Evolutionary conservation across 2,797 vertebrate genomes (phyloP).

Genomic region (Sphenopsis melanotis): DNA sequence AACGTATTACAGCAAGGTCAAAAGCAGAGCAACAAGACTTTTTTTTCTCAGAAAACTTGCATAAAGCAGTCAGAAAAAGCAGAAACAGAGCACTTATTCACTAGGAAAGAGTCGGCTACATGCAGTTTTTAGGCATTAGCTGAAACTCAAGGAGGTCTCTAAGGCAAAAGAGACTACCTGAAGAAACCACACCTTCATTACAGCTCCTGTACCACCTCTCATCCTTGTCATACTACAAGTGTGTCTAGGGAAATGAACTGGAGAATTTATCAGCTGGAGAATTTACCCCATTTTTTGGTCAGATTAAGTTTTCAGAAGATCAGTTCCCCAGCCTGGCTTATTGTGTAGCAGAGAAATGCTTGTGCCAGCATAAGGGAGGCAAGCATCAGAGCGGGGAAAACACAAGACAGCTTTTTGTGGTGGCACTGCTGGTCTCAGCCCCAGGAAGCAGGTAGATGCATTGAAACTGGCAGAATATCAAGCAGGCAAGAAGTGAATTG

Average conservation of each 20-base stretch:
- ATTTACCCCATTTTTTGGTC: neutral
- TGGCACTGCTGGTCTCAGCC: neutral
- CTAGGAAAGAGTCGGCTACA: neutral
- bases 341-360: neutral
- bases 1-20: neutral
- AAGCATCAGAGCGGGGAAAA: neutral
- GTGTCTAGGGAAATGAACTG: neutral
- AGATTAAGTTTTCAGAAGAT: neutral
- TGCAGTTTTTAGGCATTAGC: neutral
- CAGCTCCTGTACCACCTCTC: neutral
- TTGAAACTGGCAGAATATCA: neutral
- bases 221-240: neutral
- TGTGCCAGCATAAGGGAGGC: neutral
- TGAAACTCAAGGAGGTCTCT: neutral
- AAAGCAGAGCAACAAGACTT: neutral
- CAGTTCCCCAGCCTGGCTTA: neutral
- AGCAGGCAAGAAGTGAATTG: neutral
- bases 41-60: neutral
- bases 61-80: neutral
- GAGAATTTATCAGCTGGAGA: neutral
- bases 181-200: neutral
- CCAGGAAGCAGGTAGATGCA: neutral
- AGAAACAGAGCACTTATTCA: neutral
- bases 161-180: neutral
- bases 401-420: neutral